These are phyloP conservation scores for Thamnophis elegans DNA, from an alignment of 2,797 vertebrate species.

Conservation along the genomic window DNA sequence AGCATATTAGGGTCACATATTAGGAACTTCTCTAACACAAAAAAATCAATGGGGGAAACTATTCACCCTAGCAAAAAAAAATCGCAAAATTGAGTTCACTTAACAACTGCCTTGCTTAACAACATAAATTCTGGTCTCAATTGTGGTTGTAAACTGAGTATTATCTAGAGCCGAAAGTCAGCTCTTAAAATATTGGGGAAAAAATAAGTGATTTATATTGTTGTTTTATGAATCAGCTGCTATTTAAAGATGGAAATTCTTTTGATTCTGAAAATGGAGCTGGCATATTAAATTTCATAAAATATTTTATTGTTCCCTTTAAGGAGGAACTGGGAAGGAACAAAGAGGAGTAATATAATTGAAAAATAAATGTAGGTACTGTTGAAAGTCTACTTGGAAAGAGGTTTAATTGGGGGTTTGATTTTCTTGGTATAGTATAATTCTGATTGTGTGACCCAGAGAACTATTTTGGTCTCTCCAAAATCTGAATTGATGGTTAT, in stretches of 20 bases:
- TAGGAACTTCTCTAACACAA: background rate
- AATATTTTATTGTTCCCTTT: background rate
- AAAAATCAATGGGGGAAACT: background rate
- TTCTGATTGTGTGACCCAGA: background rate
- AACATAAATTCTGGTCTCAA: background rate
- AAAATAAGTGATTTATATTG: background rate
- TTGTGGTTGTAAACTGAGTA: background rate
- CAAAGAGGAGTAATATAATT: background rate
- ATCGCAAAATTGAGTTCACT: background rate
- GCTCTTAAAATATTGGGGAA: no score
- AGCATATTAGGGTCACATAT: background rate
- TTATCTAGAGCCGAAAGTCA: background rate
- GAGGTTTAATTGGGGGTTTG: background rate
- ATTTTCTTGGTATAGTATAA: background rate
- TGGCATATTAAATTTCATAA: background rate
- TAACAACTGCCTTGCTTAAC: background rate
- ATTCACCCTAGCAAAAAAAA: background rate
- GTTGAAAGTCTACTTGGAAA: background rate
- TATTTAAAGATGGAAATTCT: background rate
- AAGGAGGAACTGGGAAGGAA: background rate
- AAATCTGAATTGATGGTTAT: background rate
- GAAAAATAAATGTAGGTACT: background rate
- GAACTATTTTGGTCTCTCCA: background rate
- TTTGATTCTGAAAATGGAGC: background rate
- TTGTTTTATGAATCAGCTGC: background rate